Conservation (phyloP, 2,888 invertebrate species). For the Prosopocoilus inquinatus region DNA sequence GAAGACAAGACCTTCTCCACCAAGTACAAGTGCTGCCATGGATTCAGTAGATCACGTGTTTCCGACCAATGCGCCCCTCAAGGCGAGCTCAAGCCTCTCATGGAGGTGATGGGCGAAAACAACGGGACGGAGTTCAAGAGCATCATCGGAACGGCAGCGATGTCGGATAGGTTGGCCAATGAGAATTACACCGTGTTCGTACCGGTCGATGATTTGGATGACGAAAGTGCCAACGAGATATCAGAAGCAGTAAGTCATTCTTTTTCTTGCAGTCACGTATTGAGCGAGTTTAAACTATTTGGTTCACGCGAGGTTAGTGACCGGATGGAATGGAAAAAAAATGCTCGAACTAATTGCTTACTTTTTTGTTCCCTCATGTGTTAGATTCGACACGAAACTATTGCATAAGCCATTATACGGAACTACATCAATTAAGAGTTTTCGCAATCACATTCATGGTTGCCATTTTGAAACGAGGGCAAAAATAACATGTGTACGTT, state of each 20-base stretch:
- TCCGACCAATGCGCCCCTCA: conserved; percentile 44
- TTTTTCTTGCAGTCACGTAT: not conserved
- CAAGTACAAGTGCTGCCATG: conserved; percentile 68
- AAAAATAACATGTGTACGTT: too few species aligned
- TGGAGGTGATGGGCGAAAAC: conserved; percentile 58
- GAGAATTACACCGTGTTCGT: conserved; percentile 63
- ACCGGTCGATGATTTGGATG: conserved; percentile 62
- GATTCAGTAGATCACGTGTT: conserved; percentile 53
- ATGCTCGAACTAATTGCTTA: too few species aligned
- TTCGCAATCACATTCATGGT: too few species aligned
- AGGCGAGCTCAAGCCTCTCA: conserved; percentile 58
- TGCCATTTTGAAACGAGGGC: too few species aligned
- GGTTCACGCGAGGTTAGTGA: too few species aligned
- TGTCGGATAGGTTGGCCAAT: conserved; percentile 52
- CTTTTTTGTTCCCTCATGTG: too few species aligned
- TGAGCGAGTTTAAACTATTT: too few species aligned
- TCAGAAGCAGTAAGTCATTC: conserved; percentile 53
- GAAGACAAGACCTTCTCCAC: conserved; percentile 61
- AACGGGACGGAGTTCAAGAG: conserved; percentile 60
- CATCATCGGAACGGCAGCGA: conserved; percentile 54
- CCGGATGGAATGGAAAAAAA: too few species aligned
- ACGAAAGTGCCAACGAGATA: conserved; percentile 55
- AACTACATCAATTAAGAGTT: too few species aligned
- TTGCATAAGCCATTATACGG: too few species aligned
- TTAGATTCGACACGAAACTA: too few species aligned